These are phyloP conservation scores for Mactromeris polynyma DNA, from an alignment of 2,888 invertebrate genomes.

Conservation along the genomic window DNA sequence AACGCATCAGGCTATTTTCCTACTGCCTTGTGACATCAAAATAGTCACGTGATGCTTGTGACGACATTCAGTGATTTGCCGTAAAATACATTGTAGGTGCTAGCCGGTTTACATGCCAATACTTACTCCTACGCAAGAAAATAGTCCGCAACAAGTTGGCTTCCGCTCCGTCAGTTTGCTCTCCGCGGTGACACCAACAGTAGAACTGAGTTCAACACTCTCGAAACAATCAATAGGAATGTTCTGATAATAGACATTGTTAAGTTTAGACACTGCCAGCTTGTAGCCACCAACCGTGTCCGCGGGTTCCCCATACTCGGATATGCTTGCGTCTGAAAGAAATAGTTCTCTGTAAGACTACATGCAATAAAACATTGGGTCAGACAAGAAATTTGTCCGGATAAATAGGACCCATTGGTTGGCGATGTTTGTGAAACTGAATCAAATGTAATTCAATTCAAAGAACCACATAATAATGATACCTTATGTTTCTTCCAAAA, in stretches of 20 bases:
- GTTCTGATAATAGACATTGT: constrained; percentile 81
- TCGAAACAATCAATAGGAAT: constrained; percentile 81
- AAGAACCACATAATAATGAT: no score
- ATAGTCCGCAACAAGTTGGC: constrained; percentile 77
- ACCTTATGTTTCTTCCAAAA: no score
- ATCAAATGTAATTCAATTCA: no score
- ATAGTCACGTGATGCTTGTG: no score
- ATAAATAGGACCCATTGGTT: no score
- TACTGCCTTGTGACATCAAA: no score
- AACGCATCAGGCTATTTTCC: no score
- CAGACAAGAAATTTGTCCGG: no score
- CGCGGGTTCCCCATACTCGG: constrained; percentile 72
- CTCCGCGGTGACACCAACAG: constrained; percentile 78
- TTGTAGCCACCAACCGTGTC: constrained; percentile 76
- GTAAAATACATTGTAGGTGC: no score
- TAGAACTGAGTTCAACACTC: constrained; percentile 80
- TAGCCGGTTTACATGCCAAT: not conserved
- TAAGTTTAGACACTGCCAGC: constrained; percentile 79
- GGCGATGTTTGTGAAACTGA: no score
- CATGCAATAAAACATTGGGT: no score
- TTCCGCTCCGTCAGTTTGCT: constrained; percentile 76
- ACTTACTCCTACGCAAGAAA: constrained; percentile 81
- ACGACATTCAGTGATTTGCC: no score
- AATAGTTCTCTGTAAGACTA: not conserved
- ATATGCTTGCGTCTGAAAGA: constrained; percentile 72